Percentiles rank a stretch among this genome's conserved stretches.
Conservation (phyloP, 2,113 vertebrate genomes). For the Sorex araneus region DNA sequence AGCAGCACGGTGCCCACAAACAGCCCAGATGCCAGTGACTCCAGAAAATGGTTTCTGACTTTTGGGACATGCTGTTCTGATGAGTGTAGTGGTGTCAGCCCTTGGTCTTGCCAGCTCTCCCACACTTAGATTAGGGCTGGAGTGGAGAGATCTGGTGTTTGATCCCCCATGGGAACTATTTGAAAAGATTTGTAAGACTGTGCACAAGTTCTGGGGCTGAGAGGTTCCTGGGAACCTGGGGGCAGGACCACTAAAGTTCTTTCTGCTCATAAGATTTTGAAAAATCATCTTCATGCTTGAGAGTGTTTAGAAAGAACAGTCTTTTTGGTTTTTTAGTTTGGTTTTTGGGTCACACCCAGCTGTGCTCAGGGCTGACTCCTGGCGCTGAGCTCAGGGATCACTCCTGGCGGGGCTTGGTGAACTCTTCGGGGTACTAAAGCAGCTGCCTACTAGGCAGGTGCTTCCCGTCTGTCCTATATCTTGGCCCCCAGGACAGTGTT, state of each 20-base stretch:
- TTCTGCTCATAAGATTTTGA: neutral
- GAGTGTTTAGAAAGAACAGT: conserved; percentile 20
- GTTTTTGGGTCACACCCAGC: too few relatives aligned
- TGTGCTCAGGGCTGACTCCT: too few relatives aligned
- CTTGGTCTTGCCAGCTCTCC: neutral
- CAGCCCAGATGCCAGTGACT: neutral
- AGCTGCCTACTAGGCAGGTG: too few relatives aligned
- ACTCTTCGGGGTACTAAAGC: too few relatives aligned
- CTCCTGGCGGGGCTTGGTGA: too few relatives aligned
- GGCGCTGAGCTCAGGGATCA: too few relatives aligned
- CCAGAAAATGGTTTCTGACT: neutral
- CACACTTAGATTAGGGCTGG: neutral
- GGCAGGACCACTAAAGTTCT: neutral
- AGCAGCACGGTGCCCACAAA: neutral
- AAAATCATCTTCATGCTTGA: conserved; percentile 23
- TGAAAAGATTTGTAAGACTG: neutral
- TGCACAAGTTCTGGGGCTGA: neutral
- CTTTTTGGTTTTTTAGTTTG: neutral
- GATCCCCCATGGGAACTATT: neutral
- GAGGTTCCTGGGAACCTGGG: neutral
- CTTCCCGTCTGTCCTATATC: too few relatives aligned
- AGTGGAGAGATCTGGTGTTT: neutral
- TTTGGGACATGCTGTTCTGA: neutral
- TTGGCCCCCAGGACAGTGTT: too few relatives aligned
- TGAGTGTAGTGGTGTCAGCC: neutral